These are phyloP conservation scores for Liodrosophila aerea DNA, from an alignment of 2,888 invertebrate species.

Conservation along the genomic window DNA sequence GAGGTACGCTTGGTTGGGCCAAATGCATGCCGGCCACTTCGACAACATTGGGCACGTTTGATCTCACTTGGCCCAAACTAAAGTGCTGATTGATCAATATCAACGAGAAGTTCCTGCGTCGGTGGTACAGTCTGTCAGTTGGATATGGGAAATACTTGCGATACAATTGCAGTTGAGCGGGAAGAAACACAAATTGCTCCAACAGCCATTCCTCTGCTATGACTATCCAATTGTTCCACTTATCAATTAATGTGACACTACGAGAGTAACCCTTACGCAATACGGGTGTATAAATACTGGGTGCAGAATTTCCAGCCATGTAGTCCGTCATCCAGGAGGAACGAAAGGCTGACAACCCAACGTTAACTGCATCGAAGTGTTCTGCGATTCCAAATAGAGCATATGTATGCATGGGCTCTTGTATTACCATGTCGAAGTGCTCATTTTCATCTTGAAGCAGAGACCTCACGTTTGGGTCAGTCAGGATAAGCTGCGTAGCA, in stretches of 20 bases:
- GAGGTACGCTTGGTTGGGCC: constrained; percentile 12
- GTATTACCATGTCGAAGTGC: constrained; percentile 9
- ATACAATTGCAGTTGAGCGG: constrained; percentile 29
- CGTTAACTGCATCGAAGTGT: constrained; percentile 38
- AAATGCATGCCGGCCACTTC: constrained; percentile 75
- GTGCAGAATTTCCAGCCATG: constrained; percentile 55
- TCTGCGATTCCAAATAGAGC: constrained; percentile 17
- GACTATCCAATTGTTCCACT: constrained; percentile 34
- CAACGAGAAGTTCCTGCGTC: constrained; percentile 63
- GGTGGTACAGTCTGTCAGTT: constrained; percentile 25
- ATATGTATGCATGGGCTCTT: constrained; percentile 5
- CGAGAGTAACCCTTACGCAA: constrained; percentile 25
- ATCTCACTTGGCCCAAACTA: constrained; percentile 57
- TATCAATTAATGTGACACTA: constrained; percentile 10
- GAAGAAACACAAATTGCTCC: constrained; percentile 17
- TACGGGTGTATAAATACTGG: constrained; percentile 37
- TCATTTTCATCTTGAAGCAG: constrained; percentile 4
- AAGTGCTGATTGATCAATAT: constrained; percentile 77
- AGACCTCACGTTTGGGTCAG: not conserved
- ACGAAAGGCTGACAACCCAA: constrained; percentile 56
- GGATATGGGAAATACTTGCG: constrained; percentile 38
- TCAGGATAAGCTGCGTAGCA: not conserved
- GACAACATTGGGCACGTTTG: constrained; percentile 66
- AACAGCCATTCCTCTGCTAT: constrained; percentile 46
- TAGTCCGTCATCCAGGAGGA: constrained; percentile 44